Percentiles rank a stretch among this genome's conserved stretches.
phyloP scores from a whole-genome alignment of 2,888 invertebrate species.

The Endomychus coccineus region DNA sequence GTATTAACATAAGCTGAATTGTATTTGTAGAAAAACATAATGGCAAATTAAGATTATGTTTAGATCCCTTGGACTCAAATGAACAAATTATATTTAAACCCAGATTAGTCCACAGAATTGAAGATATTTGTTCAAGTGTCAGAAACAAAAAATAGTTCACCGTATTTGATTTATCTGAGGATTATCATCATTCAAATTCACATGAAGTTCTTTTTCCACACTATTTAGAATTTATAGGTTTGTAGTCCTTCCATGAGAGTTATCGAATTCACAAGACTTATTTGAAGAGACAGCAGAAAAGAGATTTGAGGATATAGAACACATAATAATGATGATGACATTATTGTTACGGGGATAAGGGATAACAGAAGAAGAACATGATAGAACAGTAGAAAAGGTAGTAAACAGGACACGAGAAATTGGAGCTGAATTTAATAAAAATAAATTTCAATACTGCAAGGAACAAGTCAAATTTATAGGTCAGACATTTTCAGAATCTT shows the following conservation, averaged over 20 bases:
- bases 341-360: not conserved
- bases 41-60: not conserved
- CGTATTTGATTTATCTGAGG: slow-evolving; percentile 1
- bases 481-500: not conserved
- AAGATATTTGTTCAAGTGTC: slow-evolving; percentile 3
- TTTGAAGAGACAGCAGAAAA: slow-evolving; percentile 1
- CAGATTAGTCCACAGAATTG: not conserved
- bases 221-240: slow-evolving; percentile 2
- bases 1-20: not conserved
- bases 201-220: slow-evolving; percentile 1
- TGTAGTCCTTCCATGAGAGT: not conserved
- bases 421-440: slow-evolving; percentile 4
- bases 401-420: not conserved
- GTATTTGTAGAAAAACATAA: slow-evolving; percentile 3
- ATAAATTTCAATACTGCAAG: slow-evolving; percentile 2
- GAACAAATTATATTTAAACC: slow-evolving; percentile 1
- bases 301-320: not conserved
- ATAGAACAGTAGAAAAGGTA: not conserved
- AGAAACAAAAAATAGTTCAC: slow-evolving; percentile 3
- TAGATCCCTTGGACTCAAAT: not conserved
- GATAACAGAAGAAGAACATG: not conserved
- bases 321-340: slow-evolving; percentile 1
- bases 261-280: slow-evolving; percentile 4
- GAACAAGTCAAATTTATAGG: slow-evolving; percentile 3
- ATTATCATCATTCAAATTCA: not conserved